Conservation (phyloP, 2,113 vertebrate species). For the Eolophus roseicapilla region DNA sequence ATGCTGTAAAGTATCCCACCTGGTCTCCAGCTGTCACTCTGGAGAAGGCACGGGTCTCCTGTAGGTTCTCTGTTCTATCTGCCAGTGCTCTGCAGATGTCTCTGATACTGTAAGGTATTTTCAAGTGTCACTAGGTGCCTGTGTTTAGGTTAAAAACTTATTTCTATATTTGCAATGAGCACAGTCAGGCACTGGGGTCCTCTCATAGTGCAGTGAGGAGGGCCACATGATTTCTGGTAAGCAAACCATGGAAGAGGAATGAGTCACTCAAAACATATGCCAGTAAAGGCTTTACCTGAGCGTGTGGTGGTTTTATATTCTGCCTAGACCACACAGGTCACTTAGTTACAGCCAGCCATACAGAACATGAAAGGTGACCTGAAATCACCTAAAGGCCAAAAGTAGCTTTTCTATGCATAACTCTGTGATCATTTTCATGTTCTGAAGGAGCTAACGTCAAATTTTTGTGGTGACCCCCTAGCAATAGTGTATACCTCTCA, state of each 20-base stretch:
- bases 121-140: neutral
- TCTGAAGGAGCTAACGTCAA: neutral
- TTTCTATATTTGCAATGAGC: neutral
- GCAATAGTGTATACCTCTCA: neutral
- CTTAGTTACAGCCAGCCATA: neutral
- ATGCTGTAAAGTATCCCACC: neutral
- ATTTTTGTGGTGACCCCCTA: neutral
- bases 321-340: neutral
- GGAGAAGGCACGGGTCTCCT: neutral
- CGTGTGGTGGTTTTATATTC: neutral
- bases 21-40: neutral
- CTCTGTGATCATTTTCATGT: neutral
- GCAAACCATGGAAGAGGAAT: neutral
- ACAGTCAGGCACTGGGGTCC: neutral
- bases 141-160: neutral
- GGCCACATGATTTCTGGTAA: neutral
- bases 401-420: neutral
- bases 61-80: neutral
- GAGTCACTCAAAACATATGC: neutral
- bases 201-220: neutral
- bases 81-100: neutral
- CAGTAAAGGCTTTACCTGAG: neutral
- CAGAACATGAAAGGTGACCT: neutral
- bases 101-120: neutral
- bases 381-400: neutral